Percentiles rank a stretch among this genome's conserved stretches.
These are phyloP conservation scores for Agriopis aurantiaria DNA, from an alignment of 2,888 invertebrate genomes.

Conservation along the genomic window DNA sequence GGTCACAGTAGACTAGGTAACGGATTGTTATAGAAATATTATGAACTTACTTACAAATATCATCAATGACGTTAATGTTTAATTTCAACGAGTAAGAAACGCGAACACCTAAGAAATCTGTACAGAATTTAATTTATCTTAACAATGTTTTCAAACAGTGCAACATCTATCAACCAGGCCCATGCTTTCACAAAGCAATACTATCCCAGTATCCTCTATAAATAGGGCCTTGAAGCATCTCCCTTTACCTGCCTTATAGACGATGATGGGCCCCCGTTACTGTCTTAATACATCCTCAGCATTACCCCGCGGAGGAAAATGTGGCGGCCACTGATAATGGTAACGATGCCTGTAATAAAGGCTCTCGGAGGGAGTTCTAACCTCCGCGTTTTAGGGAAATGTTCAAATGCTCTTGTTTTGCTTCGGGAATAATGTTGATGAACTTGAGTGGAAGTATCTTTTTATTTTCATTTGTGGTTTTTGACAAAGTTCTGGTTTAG, in stretches of 20 bases:
- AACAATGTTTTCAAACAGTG: background rate
- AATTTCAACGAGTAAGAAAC: too few relatives aligned
- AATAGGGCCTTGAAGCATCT: constrained; percentile 20
- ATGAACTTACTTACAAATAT: too few relatives aligned
- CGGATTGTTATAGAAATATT: too few relatives aligned
- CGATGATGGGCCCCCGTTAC: constrained; percentile 44
- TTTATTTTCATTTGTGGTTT: constrained; percentile 5
- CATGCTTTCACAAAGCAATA: background rate
- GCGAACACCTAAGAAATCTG: too few relatives aligned
- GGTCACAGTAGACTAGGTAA: too few relatives aligned
- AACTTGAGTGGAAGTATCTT: constrained; percentile 2
- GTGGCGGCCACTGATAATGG: constrained; percentile 43
- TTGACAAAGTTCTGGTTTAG: background rate
- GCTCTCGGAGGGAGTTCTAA: constrained; percentile 12
- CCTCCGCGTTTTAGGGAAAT: constrained; percentile 19
- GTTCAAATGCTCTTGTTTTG: constrained; percentile 18
- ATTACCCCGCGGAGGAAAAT: constrained; percentile 46
- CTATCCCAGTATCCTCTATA: constrained; percentile 12
- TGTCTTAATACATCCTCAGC: constrained; percentile 46
- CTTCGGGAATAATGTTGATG: constrained; percentile 16
- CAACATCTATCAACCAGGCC: background rate
- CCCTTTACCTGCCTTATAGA: constrained; percentile 39
- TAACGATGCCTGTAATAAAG: constrained; percentile 17
- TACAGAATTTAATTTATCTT: background rate
- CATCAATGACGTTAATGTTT: too few relatives aligned